Percentiles rank a stretch among this genome's conserved stretches.
These are phyloP conservation scores for Heliconius eleuchia DNA, from an alignment of 1,140 invertebrate species.

Conservation along the genomic window DNA sequence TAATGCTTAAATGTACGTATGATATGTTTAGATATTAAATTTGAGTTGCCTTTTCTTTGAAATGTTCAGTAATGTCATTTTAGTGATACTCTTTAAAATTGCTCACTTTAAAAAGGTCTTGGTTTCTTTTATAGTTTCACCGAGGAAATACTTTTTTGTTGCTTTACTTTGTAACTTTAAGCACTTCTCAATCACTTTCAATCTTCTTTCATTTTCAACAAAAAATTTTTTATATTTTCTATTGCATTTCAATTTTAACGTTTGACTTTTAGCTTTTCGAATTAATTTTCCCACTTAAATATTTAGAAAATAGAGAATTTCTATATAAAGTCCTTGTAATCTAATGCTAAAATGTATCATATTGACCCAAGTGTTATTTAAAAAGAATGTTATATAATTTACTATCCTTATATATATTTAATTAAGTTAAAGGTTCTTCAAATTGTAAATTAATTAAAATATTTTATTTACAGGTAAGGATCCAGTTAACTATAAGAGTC, in stretches of 20 bases:
- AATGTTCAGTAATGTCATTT: not conserved
- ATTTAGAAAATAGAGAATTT: not conserved
- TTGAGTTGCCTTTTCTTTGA: not conserved
- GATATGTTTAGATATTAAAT: not conserved
- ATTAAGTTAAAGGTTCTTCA: constrained; percentile 10
- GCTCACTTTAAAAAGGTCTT: constrained; percentile 13
- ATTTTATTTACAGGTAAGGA: constrained; percentile 36
- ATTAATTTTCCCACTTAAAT: not conserved
- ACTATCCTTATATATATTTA: constrained; percentile 12
- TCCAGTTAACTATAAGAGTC: constrained; percentile 23
- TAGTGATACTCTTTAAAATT: not conserved
- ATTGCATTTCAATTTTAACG: not conserved
- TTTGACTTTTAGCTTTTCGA: not conserved
- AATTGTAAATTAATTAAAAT: constrained; percentile 30
- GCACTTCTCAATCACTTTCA: constrained; percentile 26
- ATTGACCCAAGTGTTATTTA: no score
- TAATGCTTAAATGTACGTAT: not conserved
- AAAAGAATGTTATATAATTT: not conserved
- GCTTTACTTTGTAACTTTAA: constrained; percentile 2
- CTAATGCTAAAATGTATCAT: not conserved
- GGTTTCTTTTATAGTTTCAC: constrained; percentile 24
- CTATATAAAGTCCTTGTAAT: not conserved
- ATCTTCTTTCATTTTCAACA: constrained; percentile 15
- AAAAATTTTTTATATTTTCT: constrained; percentile 2
- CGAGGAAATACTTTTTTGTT: constrained; percentile 19